These are phyloP conservation scores for Caenorhabditis remanei DNA, from an alignment of 1,140 invertebrate genomes.

Conservation along the genomic window DNA sequence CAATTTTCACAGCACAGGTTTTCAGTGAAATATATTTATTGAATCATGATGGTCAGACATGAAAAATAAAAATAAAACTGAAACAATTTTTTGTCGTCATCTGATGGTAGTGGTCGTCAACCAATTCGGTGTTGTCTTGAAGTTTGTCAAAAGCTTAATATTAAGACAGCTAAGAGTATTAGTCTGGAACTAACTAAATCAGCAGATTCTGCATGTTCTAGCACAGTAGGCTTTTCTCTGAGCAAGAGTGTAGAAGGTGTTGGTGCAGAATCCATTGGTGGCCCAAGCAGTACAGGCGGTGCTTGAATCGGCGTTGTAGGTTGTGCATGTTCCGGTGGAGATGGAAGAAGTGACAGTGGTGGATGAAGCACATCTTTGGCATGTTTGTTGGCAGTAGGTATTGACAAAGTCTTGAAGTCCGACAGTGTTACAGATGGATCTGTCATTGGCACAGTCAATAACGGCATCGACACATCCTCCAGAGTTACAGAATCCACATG, in stretches of 20 bases:
- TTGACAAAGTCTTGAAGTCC: constrained; percentile 20
- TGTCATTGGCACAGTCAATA: not conserved
- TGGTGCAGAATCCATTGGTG: constrained; percentile 51
- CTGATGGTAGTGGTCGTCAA: not conserved
- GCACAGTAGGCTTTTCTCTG: constrained; percentile 44
- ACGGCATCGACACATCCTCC: constrained; percentile 39
- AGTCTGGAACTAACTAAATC: not conserved
- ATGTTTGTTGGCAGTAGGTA: constrained; percentile 25
- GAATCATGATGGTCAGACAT: constrained; percentile 14
- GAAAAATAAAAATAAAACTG: not conserved
- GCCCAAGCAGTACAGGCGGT: constrained; percentile 50
- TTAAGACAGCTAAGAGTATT: no score
- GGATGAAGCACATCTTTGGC: not conserved
- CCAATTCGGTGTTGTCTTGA: not conserved
- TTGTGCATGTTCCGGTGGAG: not conserved
- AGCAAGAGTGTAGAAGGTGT: constrained; percentile 22
- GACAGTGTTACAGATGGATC: not conserved
- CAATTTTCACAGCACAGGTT: no score
- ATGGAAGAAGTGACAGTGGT: not conserved
- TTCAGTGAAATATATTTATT: not conserved
- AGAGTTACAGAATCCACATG: constrained; percentile 30
- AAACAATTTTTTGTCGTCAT: not conserved
- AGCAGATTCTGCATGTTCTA: constrained; percentile 50
- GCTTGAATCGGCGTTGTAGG: not conserved
- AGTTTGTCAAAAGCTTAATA: no score